These are phyloP conservation scores for Scaptomyza tumidula DNA, from an alignment of 2,888 invertebrate genomes.

Conservation along the genomic window DNA sequence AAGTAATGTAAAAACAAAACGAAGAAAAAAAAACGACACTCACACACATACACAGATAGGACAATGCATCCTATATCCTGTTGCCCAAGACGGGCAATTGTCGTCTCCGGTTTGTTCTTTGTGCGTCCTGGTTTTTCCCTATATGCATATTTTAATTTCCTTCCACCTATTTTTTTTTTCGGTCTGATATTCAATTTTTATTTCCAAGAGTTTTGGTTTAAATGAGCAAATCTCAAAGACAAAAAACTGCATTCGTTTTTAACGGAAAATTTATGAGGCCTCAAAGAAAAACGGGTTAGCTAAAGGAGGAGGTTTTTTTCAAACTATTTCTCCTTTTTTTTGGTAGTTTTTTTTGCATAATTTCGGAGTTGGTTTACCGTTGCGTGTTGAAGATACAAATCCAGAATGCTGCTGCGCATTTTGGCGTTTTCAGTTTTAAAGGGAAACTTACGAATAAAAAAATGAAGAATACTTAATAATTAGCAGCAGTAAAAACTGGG, in stretches of 20 bases:
- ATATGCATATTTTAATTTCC: conserved; percentile 34
- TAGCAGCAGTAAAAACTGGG: conserved; percentile 7
- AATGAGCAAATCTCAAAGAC: conserved; percentile 65
- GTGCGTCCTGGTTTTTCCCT: conserved; percentile 22
- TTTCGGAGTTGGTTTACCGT: conserved; percentile 53
- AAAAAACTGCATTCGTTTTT: conserved; percentile 69
- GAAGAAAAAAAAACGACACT: conserved; percentile 16
- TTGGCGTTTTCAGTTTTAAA: conserved; percentile 5
- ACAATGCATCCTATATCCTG: conserved; percentile 25
- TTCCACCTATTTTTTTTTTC: conserved; percentile 23
- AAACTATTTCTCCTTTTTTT: too few species aligned
- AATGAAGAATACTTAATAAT: not conserved
- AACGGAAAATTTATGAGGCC: conserved; percentile 76
- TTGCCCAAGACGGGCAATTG: conserved; percentile 66
- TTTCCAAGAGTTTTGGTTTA: conserved; percentile 68
- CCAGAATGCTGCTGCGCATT: conserved; percentile 52
- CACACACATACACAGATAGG: conserved; percentile 19
- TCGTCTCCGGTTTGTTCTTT: conserved; percentile 51
- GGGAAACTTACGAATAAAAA: not conserved
- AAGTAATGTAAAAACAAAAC: conserved; percentile 15
- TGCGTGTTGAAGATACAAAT: conserved; percentile 75
- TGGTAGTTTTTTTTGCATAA: conserved; percentile 49
- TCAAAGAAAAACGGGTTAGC: conserved; percentile 37
- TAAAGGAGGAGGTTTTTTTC: not conserved
- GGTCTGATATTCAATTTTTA: conserved; percentile 49